Evolutionary conservation across 2,888 invertebrate genomes (phyloP).

Genomic region (Ryuthela nishihirai): DNA sequence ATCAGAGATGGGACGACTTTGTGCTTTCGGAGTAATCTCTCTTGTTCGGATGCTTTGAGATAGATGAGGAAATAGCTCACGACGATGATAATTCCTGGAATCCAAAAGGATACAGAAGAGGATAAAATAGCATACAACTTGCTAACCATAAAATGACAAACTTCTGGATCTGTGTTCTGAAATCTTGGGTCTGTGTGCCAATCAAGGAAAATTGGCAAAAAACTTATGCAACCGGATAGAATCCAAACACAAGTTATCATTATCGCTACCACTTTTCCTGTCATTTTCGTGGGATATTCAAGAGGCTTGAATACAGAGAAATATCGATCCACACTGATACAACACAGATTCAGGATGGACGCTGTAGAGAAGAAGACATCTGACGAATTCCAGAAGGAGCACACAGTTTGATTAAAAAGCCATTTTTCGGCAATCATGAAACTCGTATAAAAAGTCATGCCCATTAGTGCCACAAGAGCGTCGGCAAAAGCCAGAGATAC

Average conservation of each 20-base stretch:
- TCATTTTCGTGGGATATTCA: conserved; percentile 90
- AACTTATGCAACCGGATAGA: conserved; percentile 83
- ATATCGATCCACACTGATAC: conserved; percentile 88
- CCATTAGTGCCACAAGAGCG: conserved; percentile 82
- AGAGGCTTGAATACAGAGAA: conserved; percentile 90
- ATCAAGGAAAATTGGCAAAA: conserved; percentile 89
- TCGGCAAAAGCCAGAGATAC: conserved; percentile 92
- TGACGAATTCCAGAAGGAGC: conserved; percentile 89
- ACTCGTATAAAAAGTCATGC: conserved; percentile 88
- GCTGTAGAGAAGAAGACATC: conserved; percentile 86
- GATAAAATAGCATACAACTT: conserved; percentile 80
- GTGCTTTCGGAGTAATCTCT: conserved; percentile 73
- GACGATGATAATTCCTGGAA: conserved; percentile 89
- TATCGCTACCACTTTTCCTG: conserved; percentile 65
- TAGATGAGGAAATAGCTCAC: conserved; percentile 86
- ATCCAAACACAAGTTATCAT: conserved; percentile 75
- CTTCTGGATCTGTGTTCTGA: conserved; percentile 59
- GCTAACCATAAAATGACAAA: conserved; percentile 80
- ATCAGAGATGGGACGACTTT: conserved; percentile 13
- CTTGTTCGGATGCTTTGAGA: conserved; percentile 82
- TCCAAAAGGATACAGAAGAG: conserved; percentile 90
- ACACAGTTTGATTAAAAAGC: conserved; percentile 84
- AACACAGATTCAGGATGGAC: conserved; percentile 86
- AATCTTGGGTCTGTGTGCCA: conserved; percentile 75
- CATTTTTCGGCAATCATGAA: conserved; percentile 76